phyloP scores from a whole-genome alignment of 2,888 invertebrate species.

The Tetramorium bicarinatum region DNA sequence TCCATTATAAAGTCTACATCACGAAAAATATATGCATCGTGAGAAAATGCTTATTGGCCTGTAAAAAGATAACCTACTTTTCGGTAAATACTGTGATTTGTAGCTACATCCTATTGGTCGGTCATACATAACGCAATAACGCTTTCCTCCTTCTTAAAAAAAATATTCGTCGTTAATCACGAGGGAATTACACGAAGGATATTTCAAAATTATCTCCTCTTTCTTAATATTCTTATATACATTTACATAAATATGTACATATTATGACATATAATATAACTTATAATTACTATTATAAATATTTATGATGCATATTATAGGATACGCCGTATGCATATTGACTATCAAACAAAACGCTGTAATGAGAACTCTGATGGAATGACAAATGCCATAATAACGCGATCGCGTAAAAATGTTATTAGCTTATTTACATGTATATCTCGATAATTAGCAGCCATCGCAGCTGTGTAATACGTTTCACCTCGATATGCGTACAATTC shows the following conservation, averaged over 20 bases:
- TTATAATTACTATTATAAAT: slow-evolving; percentile 23
- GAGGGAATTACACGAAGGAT: not conserved
- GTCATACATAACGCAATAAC: not conserved
- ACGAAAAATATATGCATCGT: slow-evolving; percentile 24
- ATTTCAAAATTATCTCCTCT: not conserved
- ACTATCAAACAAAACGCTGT: slow-evolving; percentile 6
- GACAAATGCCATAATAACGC: slow-evolving; percentile 2
- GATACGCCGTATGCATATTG: not conserved
- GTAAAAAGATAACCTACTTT: slow-evolving; percentile 40
- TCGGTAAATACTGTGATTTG: slow-evolving; percentile 29
- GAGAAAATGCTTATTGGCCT: slow-evolving; percentile 35
- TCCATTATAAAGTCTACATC: slow-evolving; percentile 31
- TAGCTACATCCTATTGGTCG: not conserved
- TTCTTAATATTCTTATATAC: not conserved
- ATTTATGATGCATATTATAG: not conserved
- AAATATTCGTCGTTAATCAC: not conserved
- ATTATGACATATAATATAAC: not conserved
- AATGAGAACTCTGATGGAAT: slow-evolving; percentile 34
- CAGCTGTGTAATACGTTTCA: not conserved
- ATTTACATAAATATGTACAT: not conserved
- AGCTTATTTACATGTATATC: slow-evolving; percentile 22
- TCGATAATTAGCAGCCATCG: slow-evolving; percentile 24
- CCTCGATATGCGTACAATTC: slow-evolving; percentile 1
- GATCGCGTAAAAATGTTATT: slow-evolving; percentile 30
- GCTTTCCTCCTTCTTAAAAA: not conserved